A percentile compares a stretch with the other conserved stretches of the same genome.
Conservation (phyloP, 2,888 invertebrate species). For the Caenorhabditis panamensis region DNA sequence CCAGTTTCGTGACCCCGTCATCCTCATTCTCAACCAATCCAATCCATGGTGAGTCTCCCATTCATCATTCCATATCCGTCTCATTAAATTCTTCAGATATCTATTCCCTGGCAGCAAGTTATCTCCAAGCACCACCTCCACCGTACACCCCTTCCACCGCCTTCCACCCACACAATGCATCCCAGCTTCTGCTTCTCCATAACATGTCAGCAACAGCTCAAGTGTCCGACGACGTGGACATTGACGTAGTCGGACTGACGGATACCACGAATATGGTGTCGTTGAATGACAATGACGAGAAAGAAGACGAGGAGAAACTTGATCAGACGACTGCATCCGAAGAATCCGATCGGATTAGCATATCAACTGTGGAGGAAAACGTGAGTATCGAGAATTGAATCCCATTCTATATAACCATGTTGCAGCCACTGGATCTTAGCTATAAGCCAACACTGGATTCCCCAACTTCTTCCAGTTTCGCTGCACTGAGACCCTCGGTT, state of each 20-base stretch:
- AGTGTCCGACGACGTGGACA: slow-evolving; percentile 55
- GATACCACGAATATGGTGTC: slow-evolving; percentile 59
- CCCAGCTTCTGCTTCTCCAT: slow-evolving; percentile 54
- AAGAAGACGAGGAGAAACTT: slow-evolving; percentile 52
- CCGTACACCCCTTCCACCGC: slow-evolving; percentile 39
- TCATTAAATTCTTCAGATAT: slow-evolving; percentile 46
- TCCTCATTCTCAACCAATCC: slow-evolving; percentile 46
- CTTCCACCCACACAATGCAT: slow-evolving; percentile 46
- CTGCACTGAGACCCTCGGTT: slow-evolving; percentile 49
- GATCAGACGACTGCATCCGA: slow-evolving; percentile 29
- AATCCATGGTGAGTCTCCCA: slow-evolving; percentile 45
- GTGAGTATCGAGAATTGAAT: slow-evolving; percentile 13
- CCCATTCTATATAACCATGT: not conserved
- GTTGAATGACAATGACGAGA: slow-evolving; percentile 56
- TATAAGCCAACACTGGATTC: slow-evolving; percentile 38
- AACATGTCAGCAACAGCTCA: slow-evolving; percentile 49
- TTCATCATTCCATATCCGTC: no score
- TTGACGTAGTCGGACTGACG: slow-evolving; percentile 65
- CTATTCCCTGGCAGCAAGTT: slow-evolving; percentile 47
- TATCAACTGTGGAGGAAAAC: slow-evolving; percentile 39
- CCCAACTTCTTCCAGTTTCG: slow-evolving; percentile 33
- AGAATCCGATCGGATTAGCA: slow-evolving; percentile 47
- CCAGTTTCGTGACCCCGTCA: slow-evolving; percentile 51
- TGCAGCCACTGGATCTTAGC: slow-evolving; percentile 62
- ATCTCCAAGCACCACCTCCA: slow-evolving; percentile 54